Percentiles rank a stretch among this genome's conserved stretches.
These are phyloP conservation scores for Gymnothorax reevesii DNA, from an alignment of 2,797 vertebrate genomes.

Conservation along the genomic window DNA sequence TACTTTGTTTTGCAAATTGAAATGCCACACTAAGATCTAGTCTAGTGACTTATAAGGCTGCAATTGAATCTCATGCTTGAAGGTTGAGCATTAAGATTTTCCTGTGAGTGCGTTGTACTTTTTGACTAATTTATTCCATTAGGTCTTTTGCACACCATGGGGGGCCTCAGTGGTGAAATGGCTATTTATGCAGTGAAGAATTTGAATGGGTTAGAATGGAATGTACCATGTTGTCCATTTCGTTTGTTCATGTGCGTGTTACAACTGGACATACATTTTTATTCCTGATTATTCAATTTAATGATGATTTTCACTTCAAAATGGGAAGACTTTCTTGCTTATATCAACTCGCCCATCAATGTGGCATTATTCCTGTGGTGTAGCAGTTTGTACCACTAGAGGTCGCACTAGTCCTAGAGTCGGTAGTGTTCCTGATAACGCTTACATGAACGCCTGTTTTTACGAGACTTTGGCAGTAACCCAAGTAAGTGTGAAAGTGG, in stretches of 20 bases:
- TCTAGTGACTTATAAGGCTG: neutral
- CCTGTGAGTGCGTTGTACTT: neutral
- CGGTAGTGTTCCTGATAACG: neutral
- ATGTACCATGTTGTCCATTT: neutral
- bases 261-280: neutral
- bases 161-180: neutral
- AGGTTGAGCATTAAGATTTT: neutral
- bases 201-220: neutral
- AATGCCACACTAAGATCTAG: neutral
- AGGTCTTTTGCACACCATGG: neutral
- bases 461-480: neutral
- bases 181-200: neutral
- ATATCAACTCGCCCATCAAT: neutral
- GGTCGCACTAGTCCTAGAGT: neutral
- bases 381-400: neutral
- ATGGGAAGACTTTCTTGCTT: too few species aligned
- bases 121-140: neutral
- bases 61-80: neutral
- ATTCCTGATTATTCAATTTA: neutral
- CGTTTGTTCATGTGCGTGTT: neutral
- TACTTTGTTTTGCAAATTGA: neutral
- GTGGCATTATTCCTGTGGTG: neutral
- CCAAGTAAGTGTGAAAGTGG: neutral
- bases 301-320: neutral
- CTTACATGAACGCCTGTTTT: neutral